These are phyloP conservation scores for Semotilus atromaculatus DNA, from an alignment of 2,797 vertebrate species.

Conservation along the genomic window DNA sequence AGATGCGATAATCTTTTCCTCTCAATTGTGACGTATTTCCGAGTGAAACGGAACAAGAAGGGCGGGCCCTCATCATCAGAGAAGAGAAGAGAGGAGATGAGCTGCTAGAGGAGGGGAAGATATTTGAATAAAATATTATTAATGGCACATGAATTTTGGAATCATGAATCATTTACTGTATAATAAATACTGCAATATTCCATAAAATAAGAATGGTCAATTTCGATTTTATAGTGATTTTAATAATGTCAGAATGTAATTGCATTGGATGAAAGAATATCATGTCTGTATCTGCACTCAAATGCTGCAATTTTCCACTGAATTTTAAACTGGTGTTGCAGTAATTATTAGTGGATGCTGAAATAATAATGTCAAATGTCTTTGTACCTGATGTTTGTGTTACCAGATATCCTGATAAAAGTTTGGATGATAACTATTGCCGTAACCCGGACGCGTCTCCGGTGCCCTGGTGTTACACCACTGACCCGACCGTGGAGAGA, in stretches of 20 bases:
- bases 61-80: no score
- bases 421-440: slow-evolving; percentile 95
- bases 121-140: no score
- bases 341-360: neutral
- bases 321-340: neutral
- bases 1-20: neutral
- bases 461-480: slow-evolving; percentile 96
- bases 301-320: neutral
- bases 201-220: neutral
- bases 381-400: slow-evolving; percentile 14
- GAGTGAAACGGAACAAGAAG: neutral
- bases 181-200: neutral
- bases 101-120: no score
- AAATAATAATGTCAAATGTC: neutral
- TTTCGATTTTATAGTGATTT: neutral
- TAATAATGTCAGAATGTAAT: neutral
- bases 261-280: neutral
- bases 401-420: slow-evolving; percentile 91
- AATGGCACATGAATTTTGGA: no score
- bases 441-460: slow-evolving; percentile 94
- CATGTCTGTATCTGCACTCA: neutral
- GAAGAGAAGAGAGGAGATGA: no score
- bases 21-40: neutral
- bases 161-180: no score
- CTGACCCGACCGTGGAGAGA: slow-evolving; percentile 78